Percentiles rank a stretch among this genome's conserved stretches.
Evolutionary conservation across 2,888 invertebrate genomes (phyloP).

Genomic region (Clanis bilineata): DNA sequence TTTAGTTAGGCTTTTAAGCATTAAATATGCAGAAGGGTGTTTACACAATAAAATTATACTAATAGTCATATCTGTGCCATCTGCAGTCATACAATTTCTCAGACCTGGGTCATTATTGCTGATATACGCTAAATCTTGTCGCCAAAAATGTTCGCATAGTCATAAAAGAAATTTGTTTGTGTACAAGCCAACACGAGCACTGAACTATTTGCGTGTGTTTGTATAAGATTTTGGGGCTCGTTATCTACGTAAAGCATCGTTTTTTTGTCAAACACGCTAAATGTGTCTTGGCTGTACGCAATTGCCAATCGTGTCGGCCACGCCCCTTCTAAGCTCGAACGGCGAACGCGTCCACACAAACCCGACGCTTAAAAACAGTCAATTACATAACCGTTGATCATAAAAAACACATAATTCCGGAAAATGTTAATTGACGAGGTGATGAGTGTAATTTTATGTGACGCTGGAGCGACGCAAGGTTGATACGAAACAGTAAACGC

Average conservation of each 20-base stretch:
- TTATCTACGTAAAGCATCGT: constrained; percentile 13
- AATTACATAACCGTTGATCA: constrained; percentile 30
- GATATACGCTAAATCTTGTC: background rate
- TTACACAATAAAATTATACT: background rate
- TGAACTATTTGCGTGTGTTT: constrained; percentile 16
- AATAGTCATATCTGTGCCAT: background rate
- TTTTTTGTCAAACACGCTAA: constrained; percentile 12
- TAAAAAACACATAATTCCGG: constrained; percentile 27
- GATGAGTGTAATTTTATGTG: constrained; percentile 18
- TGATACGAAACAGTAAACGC: constrained; percentile 31
- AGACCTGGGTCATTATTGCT: background rate
- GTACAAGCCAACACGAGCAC: constrained; percentile 17
- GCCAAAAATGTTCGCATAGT: background rate
- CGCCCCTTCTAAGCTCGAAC: constrained; percentile 26
- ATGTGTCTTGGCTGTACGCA: constrained; percentile 14
- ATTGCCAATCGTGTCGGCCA: constrained; percentile 26
- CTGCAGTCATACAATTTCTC: background rate
- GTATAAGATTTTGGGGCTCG: constrained; percentile 19
- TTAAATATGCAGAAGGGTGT: background rate
- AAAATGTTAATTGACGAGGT: constrained; percentile 33
- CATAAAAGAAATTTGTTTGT: constrained; percentile 15
- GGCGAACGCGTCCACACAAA: constrained; percentile 16
- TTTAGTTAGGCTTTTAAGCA: background rate
- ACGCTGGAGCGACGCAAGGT: constrained; percentile 24
- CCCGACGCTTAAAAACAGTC: constrained; percentile 21